These are phyloP conservation scores for Acanthochromis polyacanthus DNA, from an alignment of 2,113 vertebrate genomes.

Conservation along the genomic window DNA sequence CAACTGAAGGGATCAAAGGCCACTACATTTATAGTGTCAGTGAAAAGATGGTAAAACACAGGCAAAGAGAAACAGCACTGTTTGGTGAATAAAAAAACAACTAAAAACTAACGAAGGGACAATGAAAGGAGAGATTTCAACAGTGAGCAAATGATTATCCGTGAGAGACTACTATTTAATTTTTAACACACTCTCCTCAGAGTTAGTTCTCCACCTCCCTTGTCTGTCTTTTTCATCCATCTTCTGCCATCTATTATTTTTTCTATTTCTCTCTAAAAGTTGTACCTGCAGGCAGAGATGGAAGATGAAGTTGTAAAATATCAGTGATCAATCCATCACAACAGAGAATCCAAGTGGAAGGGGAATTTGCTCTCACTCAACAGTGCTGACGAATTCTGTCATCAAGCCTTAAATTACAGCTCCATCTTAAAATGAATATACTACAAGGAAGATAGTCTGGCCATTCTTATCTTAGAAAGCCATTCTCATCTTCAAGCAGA, in stretches of 20 bases:
- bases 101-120: constrained; percentile 18
- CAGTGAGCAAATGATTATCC: constrained; percentile 1
- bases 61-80: constrained; percentile 13
- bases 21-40: constrained; percentile 55
- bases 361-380: constrained; percentile 21
- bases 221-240: constrained; percentile 7
- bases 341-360: constrained; percentile 21
- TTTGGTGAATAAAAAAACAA: constrained; percentile 30
- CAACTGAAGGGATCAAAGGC: constrained; percentile 50
- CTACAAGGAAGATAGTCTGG: background rate
- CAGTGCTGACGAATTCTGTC: constrained; percentile 22
- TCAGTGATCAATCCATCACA: constrained; percentile 47
- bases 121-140: constrained; percentile 12
- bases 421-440: constrained; percentile 37
- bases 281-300: constrained; percentile 45
- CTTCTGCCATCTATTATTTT: constrained; percentile 30
- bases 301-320: constrained; percentile 54
- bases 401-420: constrained; percentile 45
- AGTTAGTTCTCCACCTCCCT: constrained; percentile 7
- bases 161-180: background rate
- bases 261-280: constrained; percentile 35
- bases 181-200: constrained; percentile 8
- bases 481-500: background rate
- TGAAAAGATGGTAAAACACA: constrained; percentile 25
- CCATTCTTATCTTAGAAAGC: background rate